Evolutionary conservation across 2,888 invertebrate species (phyloP).

Genomic region (Tachina fera): DNA sequence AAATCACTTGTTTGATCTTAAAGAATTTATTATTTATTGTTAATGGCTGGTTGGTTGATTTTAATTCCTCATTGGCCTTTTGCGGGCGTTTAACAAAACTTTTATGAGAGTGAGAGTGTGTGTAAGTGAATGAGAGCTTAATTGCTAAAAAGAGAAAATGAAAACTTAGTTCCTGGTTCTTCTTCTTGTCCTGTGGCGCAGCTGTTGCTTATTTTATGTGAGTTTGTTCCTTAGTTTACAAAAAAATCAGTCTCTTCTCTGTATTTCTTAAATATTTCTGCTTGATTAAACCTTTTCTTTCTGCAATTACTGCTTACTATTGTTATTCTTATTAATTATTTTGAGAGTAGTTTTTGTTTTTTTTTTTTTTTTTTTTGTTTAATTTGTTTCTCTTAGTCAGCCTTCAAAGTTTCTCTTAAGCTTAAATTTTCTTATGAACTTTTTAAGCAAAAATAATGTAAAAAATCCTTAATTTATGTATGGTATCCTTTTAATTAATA

Average conservation of each 20-base stretch:
- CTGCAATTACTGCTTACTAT: slow-evolving; percentile 18
- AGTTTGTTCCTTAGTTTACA: slow-evolving; percentile 46
- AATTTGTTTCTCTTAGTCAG: slow-evolving; percentile 61
- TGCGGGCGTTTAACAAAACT: background rate
- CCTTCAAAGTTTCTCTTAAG: slow-evolving; percentile 69
- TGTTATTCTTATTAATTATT: slow-evolving; percentile 33
- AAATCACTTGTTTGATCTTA: slow-evolving; percentile 68
- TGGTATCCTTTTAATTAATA: slow-evolving; percentile 33
- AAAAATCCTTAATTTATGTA: slow-evolving; percentile 27
- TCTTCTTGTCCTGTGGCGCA: slow-evolving; percentile 1
- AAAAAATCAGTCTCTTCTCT: slow-evolving; percentile 80
- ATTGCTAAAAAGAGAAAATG: background rate
- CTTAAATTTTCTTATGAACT: slow-evolving; percentile 55
- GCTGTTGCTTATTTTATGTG: slow-evolving; percentile 55
- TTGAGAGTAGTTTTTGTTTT: slow-evolving; percentile 52
- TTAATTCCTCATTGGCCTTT: slow-evolving; percentile 3
- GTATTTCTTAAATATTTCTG: slow-evolving; percentile 69
- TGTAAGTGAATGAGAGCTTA: slow-evolving; percentile 25
- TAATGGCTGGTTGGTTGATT: slow-evolving; percentile 50
- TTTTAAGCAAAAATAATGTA: slow-evolving; percentile 38
- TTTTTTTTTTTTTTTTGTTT: background rate
- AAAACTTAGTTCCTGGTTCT: slow-evolving; percentile 44
- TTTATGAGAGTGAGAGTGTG: slow-evolving; percentile 14
- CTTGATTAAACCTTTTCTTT: slow-evolving; percentile 73
- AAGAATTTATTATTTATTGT: slow-evolving; percentile 56